Evolutionary conservation across 1,140 invertebrate species (phyloP).

Genomic region (Amyelois transitella): DNA sequence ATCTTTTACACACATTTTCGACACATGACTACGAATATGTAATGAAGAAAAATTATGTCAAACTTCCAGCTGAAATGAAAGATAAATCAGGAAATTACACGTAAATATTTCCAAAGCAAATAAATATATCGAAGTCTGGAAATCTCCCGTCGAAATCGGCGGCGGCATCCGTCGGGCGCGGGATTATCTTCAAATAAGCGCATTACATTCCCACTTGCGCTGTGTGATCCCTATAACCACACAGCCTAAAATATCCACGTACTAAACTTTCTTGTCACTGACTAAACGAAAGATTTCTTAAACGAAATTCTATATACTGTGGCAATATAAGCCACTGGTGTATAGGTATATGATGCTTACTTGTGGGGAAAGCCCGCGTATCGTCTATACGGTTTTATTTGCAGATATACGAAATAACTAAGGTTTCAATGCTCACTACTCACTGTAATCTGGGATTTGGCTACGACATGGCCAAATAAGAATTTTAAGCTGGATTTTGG

Average conservation of each 20-base stretch:
- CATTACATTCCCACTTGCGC: conserved; percentile 37
- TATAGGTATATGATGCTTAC: conserved; percentile 6
- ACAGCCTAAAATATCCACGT: conserved; percentile 8
- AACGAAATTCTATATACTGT: conserved; percentile 9
- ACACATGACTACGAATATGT: no score
- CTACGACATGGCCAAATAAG: conserved; percentile 3
- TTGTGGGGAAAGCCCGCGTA: conserved; percentile 23
- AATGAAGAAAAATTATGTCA: no score
- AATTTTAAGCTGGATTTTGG: not conserved
- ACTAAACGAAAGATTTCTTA: not conserved
- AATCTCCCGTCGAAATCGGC: conserved; percentile 11
- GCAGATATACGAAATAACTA: conserved; percentile 28
- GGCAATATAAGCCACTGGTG: conserved; percentile 8
- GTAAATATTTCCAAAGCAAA: not conserved
- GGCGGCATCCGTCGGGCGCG: conserved; percentile 21
- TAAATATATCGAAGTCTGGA: not conserved
- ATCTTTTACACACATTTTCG: no score
- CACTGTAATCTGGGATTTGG: conserved; percentile 18
- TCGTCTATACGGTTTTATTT: conserved; percentile 26
- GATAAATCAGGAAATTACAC: not conserved
- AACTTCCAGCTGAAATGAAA: not conserved
- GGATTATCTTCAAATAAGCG: conserved; percentile 53
- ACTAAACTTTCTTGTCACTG: conserved; percentile 5
- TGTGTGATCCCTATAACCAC: conserved; percentile 41
- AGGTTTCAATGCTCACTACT: conserved; percentile 19